Base-by-base conservation (phyloP, 2,113 vertebrate genomes). In the Lates calcarifer region DNA sequence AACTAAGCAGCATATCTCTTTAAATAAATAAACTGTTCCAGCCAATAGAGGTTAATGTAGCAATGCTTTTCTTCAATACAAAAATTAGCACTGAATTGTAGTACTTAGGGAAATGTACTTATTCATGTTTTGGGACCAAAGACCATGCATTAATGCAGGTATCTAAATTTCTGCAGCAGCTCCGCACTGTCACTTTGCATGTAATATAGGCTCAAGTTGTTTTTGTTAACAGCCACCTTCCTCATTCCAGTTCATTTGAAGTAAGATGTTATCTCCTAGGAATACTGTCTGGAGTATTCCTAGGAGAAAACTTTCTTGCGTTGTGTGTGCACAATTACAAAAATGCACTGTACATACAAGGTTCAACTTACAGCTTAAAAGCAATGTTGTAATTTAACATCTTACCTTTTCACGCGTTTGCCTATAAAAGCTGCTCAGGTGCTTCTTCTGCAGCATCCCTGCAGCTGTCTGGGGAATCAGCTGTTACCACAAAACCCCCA, bases 361-460 rank as follows among this genome's bases (percentile, higher is more conserved):
- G 71, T 75, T 81, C 7, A 74, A 71, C 61, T 64, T 47, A 2
- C 57, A 65, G 60, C 76, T 64, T 56, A 7, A 75, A 79, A 73
- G 67, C 64, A n/a, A 70, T n/a, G 51, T 49, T 74, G 66, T 81
- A 83, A 87, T 89, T 82, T 72, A 73, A 68, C 81, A 35, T 74
- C 58, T 68, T 85, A 87, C 71, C 74, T 80, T 84, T 83, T 68
- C 65, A 58, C 84, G 26, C 87, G 66, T 86, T 88, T 84, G 69
- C 58, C 43, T 77, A 41, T 62, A 64, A 70, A 83, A 86, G 68
- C 80, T 74, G 65, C 51, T 88, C 28, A 47, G 57, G 45, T 81
- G 80, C 56, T 66, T 53, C 45, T 71, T 73, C 72, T 79, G 47
- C 73, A 79, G 56, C 77, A 80, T 72, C 56, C 14, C 66, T 49